A percentile compares a stretch with the other conserved stretches of the same genome.
Conservation (phyloP, 1,140 invertebrate genomes). For the Myzus persicae region DNA sequence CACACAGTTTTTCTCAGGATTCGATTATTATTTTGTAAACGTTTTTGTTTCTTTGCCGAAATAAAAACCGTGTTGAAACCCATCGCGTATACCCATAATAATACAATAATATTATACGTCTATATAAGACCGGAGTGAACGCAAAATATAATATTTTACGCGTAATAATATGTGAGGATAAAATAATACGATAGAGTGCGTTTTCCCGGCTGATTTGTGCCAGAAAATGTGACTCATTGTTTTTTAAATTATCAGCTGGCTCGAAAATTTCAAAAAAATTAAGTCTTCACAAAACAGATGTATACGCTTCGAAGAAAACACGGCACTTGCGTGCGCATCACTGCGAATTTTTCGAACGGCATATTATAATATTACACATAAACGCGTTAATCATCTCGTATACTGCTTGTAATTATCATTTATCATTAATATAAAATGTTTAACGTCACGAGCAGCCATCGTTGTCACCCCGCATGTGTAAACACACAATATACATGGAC, state of each 20-base stretch:
- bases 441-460: background rate
- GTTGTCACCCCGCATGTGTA: background rate
- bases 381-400: background rate
- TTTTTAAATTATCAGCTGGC: background rate
- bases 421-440: too few relatives aligned
- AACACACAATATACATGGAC: background rate
- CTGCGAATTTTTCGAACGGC: background rate
- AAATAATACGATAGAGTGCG: background rate
- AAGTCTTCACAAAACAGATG: background rate
- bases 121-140: background rate
- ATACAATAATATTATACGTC: background rate
- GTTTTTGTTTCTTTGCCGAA: background rate
- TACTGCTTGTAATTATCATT: too few relatives aligned
- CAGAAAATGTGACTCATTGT: conserved; percentile 43
- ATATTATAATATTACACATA: background rate
- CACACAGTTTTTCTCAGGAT: conserved; percentile 7
- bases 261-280: background rate
- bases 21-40: conserved; percentile 7
- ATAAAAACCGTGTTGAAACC: background rate
- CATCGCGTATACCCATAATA: background rate
- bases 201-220: conserved; percentile 20
- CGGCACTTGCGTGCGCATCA: background rate
- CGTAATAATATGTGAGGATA: background rate
- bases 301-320: background rate
- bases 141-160: background rate